Percentiles rank a stretch among this genome's conserved stretches.
phyloP scores from a whole-genome alignment of 2,113 vertebrate genomes.

The Ammodytes dubius region DNA sequence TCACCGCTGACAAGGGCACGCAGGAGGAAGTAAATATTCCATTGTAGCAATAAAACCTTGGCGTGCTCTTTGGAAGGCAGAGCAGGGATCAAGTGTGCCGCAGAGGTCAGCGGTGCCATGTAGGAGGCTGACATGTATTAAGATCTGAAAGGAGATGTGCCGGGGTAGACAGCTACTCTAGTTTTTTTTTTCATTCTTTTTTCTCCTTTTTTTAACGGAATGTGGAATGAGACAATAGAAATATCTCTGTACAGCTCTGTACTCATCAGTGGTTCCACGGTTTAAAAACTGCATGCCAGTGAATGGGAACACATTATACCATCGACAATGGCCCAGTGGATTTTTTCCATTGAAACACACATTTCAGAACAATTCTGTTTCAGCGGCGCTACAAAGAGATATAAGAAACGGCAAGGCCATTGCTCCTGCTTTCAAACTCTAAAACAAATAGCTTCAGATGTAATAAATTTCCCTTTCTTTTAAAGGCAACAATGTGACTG shows the following conservation, averaged over 20 bases:
- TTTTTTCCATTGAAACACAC: slow-evolving; percentile 36
- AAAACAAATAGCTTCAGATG: slow-evolving; percentile 61
- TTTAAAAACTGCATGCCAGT: not conserved
- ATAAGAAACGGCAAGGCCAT: slow-evolving; percentile 26
- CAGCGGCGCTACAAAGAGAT: slow-evolving; percentile 44
- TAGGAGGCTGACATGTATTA: slow-evolving; percentile 41
- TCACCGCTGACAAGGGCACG: slow-evolving; percentile 68
- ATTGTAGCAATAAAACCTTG: slow-evolving; percentile 55
- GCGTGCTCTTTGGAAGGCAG: slow-evolving; percentile 37
- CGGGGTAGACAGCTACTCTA: slow-evolving; percentile 22
- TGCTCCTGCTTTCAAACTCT: slow-evolving; percentile 16
- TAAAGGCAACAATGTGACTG: slow-evolving; percentile 68
- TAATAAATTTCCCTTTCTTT: slow-evolving; percentile 64
- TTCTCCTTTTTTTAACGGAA: not conserved
- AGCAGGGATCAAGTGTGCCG: slow-evolving; percentile 17
- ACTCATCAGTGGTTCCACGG: not conserved
- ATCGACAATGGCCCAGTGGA: slow-evolving; percentile 14
- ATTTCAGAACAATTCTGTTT: slow-evolving; percentile 29
- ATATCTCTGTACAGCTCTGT: not conserved
- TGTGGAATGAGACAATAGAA: not conserved
- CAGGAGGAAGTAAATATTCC: slow-evolving; percentile 65
- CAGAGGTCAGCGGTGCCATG: slow-evolving; percentile 56
- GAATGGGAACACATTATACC: slow-evolving; percentile 21
- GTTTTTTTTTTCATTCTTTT: slow-evolving; percentile 22
- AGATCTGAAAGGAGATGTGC: slow-evolving; percentile 22